Base-by-base conservation (phyloP, 2,888 invertebrate genomes). In the Pediacus dermestoides region DNA sequence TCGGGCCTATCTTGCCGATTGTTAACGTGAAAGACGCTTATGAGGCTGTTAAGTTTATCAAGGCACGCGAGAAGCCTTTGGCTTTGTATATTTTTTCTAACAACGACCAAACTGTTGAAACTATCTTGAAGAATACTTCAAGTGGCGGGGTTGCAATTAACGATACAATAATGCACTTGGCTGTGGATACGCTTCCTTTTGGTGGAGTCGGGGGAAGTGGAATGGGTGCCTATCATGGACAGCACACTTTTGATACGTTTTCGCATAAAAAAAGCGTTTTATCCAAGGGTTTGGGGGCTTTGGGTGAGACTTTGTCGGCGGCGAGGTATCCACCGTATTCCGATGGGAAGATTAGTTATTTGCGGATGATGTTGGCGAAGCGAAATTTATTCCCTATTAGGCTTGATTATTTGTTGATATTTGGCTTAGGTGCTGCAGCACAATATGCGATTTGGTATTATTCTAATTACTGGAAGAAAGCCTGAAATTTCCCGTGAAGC, bases 121-220 rank as follows among this genome's bases (percentile, higher is more conserved):
- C 76, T 60, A 73, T 95, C 58, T 63, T 82, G 53, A 70, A 76
- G 40, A 80, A 81, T 64, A 90, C 90, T 11, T 80, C 80, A 50
- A 84, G 87, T 67, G 94, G 95, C 43, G 82, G 84, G 52, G 77
- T 86, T 61, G 75, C 81, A 62, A 74, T 88, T 61, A 96, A 96
- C 74, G 95, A 96, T 67, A 82, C 83, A 9, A 62, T 95, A 40
- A 77, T 92, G 77, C 92, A 95, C 59, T 74, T 77, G 63, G 75
- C 77, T 76, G 93, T 94, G 70, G 88, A 90, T 37, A 81, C 85
- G 2, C 71, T 99, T 43, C 97, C 99, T 1, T 99, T 99, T 69
- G 99, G 99, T 32, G 99, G 99, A 4, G 90, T 99, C 37, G 99
- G 99, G 2, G 68, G 75, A 58, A 94, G 94, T 63, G 99, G 99